phyloP scores from a whole-genome alignment of 2,797 vertebrate genomes.

The Oreonectes daqikongensis region DNA sequence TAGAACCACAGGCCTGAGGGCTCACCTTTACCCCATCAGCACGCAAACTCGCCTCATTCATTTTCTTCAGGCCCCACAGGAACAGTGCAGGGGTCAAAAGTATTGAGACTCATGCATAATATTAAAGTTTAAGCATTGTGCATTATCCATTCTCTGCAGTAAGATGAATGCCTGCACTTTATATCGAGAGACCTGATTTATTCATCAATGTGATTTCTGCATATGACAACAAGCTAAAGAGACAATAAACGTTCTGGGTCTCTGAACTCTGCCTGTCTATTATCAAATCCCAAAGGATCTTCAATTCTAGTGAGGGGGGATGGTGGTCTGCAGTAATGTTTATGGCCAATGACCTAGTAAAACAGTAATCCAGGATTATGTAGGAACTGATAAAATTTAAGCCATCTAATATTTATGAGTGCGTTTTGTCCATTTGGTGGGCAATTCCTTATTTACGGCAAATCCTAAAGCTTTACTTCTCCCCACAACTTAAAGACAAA shows the following conservation, averaged over 20 bases:
- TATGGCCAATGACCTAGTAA: not conserved
- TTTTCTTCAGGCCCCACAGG: not conserved
- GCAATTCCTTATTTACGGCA: too few species aligned
- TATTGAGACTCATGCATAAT: constrained; percentile 35
- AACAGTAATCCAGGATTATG: not conserved
- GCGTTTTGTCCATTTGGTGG: too few species aligned
- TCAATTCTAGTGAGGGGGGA: constrained; percentile 16
- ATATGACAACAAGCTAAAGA: constrained; percentile 1
- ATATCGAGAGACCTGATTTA: constrained; percentile 3
- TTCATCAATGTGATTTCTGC: constrained; percentile 21
- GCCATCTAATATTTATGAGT: too few species aligned
- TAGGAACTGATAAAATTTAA: too few species aligned
- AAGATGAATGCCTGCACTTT: not conserved
- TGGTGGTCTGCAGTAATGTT: constrained; percentile 3
- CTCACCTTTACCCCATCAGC: constrained; percentile 26
- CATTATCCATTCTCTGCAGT: constrained; percentile 12
- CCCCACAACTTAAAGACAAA: too few species aligned
- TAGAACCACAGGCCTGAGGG: not conserved
- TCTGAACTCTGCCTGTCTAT: not conserved
- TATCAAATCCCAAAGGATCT: constrained; percentile 34
- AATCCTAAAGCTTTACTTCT: too few species aligned
- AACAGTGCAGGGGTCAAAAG: constrained; percentile 17
- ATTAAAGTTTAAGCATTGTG: not conserved
- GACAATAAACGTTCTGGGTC: not conserved
- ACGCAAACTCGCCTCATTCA: constrained; percentile 8